These are phyloP conservation scores for Pachypanchax playfairii DNA, from an alignment of 2,113 vertebrate genomes.

Conservation along the genomic window DNA sequence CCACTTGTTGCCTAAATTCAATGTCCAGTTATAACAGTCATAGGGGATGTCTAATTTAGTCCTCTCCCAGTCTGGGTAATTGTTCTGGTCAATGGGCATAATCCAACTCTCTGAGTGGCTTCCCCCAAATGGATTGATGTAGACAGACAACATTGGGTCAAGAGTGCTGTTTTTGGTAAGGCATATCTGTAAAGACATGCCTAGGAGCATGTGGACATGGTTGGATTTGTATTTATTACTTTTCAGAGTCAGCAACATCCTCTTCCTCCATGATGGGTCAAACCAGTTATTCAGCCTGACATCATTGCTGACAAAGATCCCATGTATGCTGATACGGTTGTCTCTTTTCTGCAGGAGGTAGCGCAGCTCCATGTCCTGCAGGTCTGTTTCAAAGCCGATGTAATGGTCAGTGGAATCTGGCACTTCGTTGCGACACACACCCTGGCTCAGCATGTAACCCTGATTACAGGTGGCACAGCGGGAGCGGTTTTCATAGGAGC, in stretches of 20 bases:
- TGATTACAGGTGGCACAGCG: slow-evolving; percentile 82
- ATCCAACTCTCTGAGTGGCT: slow-evolving; percentile 86
- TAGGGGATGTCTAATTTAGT: slow-evolving; percentile 82
- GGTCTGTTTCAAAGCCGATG: slow-evolving; percentile 84
- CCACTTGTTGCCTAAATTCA: slow-evolving; percentile 85
- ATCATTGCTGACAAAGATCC: slow-evolving; percentile 86
- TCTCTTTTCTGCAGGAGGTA: slow-evolving; percentile 82
- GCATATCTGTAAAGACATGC: slow-evolving; percentile 85
- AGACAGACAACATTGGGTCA: slow-evolving; percentile 82
- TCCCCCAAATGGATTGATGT: slow-evolving; percentile 85
- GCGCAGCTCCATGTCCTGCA: slow-evolving; percentile 81
- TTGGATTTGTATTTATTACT: slow-evolving; percentile 86
- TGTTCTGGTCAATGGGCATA: slow-evolving; percentile 83
- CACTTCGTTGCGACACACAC: slow-evolving; percentile 78
- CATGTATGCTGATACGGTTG: slow-evolving; percentile 79
- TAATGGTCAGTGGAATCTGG: slow-evolving; percentile 85
- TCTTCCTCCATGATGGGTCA: slow-evolving; percentile 84
- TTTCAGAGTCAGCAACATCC: slow-evolving; percentile 85
- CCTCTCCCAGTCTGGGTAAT: slow-evolving; percentile 85
- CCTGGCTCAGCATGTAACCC: slow-evolving; percentile 83
- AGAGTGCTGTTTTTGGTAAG: slow-evolving; percentile 85
- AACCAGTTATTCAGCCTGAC: slow-evolving; percentile 85
- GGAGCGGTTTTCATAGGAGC: slow-evolving; percentile 82
- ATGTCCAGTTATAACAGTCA: slow-evolving; percentile 85
- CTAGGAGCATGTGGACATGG: slow-evolving; percentile 84